Conservation (phyloP, 2,113 vertebrate genomes). For the Romanogobio albipinnatus region DNA sequence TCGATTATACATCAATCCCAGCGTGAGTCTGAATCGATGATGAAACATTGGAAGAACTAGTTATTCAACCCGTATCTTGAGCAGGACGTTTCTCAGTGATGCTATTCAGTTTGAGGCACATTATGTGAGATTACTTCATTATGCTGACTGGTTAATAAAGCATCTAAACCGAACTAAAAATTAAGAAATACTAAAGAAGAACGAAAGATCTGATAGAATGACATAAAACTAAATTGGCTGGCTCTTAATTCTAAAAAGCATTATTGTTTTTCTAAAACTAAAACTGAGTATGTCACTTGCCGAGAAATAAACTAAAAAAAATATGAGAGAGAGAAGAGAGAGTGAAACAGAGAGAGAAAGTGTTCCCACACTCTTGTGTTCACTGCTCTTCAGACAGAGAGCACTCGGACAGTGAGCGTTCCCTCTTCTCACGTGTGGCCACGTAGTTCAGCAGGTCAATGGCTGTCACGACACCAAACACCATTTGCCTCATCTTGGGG, state of each 20-base stretch:
- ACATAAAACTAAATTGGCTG: not conserved
- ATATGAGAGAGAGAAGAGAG: too few species aligned
- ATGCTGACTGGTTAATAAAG: not conserved
- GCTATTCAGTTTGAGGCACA: too few species aligned
- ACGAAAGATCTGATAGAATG: not conserved
- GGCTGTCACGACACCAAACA: constrained; percentile 83
- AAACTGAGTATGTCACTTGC: not conserved
- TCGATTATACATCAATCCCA: too few species aligned
- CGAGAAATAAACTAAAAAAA: not conserved
- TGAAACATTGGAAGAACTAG: too few species aligned
- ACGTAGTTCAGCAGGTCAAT: constrained; percentile 87
- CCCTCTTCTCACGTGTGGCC: constrained; percentile 63
- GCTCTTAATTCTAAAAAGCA: not conserved
- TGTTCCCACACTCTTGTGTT: not conserved
- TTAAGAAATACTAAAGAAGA: not conserved
- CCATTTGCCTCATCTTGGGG: constrained; percentile 74
- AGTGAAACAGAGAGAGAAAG: too few species aligned
- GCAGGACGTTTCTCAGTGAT: too few species aligned
- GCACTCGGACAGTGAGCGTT: constrained; percentile 44
- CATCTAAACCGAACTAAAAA: not conserved
- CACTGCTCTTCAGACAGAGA: constrained; percentile 49
- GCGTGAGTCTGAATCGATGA: too few species aligned
- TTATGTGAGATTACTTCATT: not conserved
- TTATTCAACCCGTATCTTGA: too few species aligned
- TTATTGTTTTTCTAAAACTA: not conserved